Evolutionary conservation across 2,113 vertebrate genomes (phyloP).

Genomic region (Beaufortia kweichowensis): DNA sequence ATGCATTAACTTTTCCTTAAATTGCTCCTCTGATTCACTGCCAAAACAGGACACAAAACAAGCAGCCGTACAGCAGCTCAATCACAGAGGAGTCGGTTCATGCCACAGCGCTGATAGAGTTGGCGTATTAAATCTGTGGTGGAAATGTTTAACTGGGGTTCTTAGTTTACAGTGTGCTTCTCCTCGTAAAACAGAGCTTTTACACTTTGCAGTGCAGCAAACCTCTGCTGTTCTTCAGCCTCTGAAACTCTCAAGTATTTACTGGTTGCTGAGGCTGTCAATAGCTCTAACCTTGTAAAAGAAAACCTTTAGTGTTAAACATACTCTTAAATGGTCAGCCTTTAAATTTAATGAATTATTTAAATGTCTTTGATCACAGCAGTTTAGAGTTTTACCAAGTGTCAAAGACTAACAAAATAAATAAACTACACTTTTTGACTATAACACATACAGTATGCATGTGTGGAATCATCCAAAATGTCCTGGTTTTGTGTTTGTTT

Average conservation of each 20-base stretch:
- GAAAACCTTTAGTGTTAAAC: constrained; percentile 19
- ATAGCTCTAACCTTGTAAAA: constrained; percentile 19
- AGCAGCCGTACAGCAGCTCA: constrained; percentile 1
- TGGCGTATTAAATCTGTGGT: constrained; percentile 29
- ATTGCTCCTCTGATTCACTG: not conserved
- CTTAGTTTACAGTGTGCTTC: constrained; percentile 42
- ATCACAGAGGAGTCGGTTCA: constrained; percentile 24
- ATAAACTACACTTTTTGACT: no score
- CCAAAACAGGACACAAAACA: not conserved
- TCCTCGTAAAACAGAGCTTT: constrained; percentile 32
- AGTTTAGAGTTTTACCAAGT: constrained; percentile 22
- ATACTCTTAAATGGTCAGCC: constrained; percentile 5
- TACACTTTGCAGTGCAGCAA: constrained; percentile 21
- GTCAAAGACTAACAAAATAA: not conserved
- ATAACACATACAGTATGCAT: no score
- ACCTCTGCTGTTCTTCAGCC: constrained; percentile 13
- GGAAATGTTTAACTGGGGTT: constrained; percentile 38
- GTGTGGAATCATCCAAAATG: not conserved
- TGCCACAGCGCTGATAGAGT: constrained; percentile 19
- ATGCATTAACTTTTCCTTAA: not conserved
- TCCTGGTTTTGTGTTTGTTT: not conserved
- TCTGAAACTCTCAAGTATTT: constrained; percentile 30
- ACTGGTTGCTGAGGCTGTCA: constrained; percentile 30
- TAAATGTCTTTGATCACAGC: constrained; percentile 22
- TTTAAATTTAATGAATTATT: constrained; percentile 21